Conservation (phyloP, 2,888 invertebrate species). For the Xestia rhomboidea region DNA sequence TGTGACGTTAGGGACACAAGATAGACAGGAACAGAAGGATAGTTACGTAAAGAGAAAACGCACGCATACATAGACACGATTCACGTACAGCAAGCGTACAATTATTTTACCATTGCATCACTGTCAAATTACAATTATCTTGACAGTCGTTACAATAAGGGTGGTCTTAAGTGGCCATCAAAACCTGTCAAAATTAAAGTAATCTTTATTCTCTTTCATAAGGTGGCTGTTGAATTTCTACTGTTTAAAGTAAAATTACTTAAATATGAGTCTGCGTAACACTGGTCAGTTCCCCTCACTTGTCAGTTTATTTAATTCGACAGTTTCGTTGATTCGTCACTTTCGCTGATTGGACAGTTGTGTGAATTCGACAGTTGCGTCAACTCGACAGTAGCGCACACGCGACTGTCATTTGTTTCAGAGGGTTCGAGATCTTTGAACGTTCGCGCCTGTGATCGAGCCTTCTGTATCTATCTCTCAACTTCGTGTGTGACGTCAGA, state of each 20-base stretch:
- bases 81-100: background rate
- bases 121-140: background rate
- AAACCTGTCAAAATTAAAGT: background rate
- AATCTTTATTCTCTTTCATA: background rate
- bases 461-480: slow-evolving; percentile 15
- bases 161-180: background rate
- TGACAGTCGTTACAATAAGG: background rate
- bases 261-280: no score
- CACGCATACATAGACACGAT: no score
- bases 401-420: background rate
- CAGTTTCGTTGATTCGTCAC: no score
- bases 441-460: background rate
- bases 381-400: background rate
- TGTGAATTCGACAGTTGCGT: no score
- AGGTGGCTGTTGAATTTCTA: background rate
- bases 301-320: no score
- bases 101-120: background rate
- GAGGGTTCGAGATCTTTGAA: background rate
- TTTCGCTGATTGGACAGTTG: no score
- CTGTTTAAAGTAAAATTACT: background rate
- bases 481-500: slow-evolving; percentile 19
- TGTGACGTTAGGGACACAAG: slow-evolving; percentile 27
- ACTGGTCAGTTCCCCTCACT: no score
- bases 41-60: background rate
- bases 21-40: background rate